These are phyloP conservation scores for Chrysochloris asiatica DNA, from an alignment of 2,113 vertebrate species.

Conservation along the genomic window DNA sequence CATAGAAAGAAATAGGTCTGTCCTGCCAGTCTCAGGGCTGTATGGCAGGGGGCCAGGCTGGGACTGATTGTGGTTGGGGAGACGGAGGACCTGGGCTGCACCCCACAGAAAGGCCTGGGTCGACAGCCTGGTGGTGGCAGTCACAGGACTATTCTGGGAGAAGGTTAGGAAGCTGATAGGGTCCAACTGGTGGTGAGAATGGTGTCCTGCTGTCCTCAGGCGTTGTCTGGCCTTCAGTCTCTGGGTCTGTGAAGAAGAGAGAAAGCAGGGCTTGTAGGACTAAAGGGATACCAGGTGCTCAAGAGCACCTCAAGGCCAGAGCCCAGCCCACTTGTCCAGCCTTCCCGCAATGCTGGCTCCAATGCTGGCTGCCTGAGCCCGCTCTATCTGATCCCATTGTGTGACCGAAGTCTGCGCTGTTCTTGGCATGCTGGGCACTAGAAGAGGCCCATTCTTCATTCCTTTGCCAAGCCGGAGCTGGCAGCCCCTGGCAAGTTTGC, in stretches of 20 bases:
- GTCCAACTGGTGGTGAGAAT: background rate
- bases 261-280: background rate
- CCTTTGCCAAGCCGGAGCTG: background rate
- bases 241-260: background rate
- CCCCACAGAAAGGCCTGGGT: background rate
- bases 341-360: background rate
- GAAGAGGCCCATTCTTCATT: background rate
- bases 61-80: background rate
- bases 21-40: background rate
- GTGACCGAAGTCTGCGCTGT: background rate
- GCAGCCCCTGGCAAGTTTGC: constrained; percentile 12
- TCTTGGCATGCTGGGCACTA: background rate
- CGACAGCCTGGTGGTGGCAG: background rate
- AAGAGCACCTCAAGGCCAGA: background rate
- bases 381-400: background rate
- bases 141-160: too few species aligned
- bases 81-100: background rate
- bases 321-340: background rate
- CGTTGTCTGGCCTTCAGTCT: background rate
- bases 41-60: rapidly evolving
- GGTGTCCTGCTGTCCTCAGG: background rate
- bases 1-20: background rate
- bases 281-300: too few species aligned
- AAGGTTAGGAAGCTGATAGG: background rate
- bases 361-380: background rate